Conservation (phyloP, 2,888 invertebrate species). For the Drosophila kambysellisi region DNA sequence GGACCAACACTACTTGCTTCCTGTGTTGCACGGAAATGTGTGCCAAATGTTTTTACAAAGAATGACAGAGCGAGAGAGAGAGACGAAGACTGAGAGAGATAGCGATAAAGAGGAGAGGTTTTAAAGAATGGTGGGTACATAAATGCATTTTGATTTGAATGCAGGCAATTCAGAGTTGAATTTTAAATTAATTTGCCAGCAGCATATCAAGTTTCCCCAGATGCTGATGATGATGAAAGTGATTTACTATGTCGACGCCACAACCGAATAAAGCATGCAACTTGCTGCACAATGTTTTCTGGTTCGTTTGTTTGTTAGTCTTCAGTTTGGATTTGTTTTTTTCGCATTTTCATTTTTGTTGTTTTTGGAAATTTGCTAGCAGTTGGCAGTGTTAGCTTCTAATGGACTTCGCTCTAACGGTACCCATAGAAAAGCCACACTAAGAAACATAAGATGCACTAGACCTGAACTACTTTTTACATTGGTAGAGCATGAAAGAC, state of each 20-base stretch:
- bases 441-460: constrained; percentile 64
- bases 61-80: constrained; percentile 2
- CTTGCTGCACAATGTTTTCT: constrained; percentile 43
- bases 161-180: constrained; percentile 41
- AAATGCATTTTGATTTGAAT: constrained; percentile 31
- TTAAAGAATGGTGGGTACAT: constrained; percentile 8
- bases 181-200: constrained; percentile 44
- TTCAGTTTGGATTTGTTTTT: constrained; percentile 9
- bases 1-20: constrained; percentile 52
- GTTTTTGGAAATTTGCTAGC: constrained; percentile 26
- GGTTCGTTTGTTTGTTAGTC: constrained; percentile 36
- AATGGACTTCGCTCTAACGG: constrained; percentile 36
- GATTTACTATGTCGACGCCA: constrained; percentile 65
- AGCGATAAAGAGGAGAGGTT: not conserved
- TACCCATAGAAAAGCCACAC: constrained; percentile 41
- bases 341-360: not conserved
- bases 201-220: constrained; percentile 48
- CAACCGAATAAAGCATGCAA: constrained; percentile 45
- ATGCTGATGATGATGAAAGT: constrained; percentile 76
- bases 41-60: constrained; percentile 61
- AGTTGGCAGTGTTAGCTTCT: constrained; percentile 28
- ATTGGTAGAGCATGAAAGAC: constrained; percentile 38
- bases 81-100: not conserved
- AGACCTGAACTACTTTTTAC: constrained; percentile 67
- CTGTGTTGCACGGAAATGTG: constrained; percentile 67